Evolutionary conservation across 2,888 invertebrate genomes (phyloP).

Genomic region (Cerceris ruficornis): DNA sequence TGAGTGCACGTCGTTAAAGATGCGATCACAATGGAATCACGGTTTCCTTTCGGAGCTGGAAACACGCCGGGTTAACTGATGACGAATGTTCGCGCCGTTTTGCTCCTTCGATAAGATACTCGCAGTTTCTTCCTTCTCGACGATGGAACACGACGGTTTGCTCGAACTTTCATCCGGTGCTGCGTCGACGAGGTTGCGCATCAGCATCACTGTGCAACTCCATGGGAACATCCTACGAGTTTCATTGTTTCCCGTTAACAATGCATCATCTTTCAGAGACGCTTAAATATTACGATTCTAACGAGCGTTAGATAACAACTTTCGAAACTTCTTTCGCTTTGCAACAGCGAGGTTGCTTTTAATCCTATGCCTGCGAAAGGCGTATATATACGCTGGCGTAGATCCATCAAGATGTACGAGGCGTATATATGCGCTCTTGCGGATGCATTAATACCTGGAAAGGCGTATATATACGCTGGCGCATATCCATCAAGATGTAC

Average conservation of each 20-base stretch:
- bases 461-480: no score
- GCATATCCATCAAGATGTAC: no score
- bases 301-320: no score
- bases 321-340: no score
- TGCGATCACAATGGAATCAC: slow-evolving; percentile 45
- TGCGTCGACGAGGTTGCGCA: slow-evolving; percentile 87
- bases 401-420: no score
- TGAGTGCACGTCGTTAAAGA: neutral
- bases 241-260: slow-evolving; percentile 4
- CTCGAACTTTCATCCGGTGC: slow-evolving; percentile 75
- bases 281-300: no score
- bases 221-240: slow-evolving; percentile 88
- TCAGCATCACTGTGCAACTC: slow-evolving; percentile 86
- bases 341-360: no score
- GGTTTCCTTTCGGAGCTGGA: slow-evolving; percentile 80
- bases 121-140: slow-evolving; percentile 17
- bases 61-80: slow-evolving; percentile 78
- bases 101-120: slow-evolving; percentile 70
- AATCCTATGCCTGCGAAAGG: no score
- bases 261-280: neutral
- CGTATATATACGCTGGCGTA: no score
- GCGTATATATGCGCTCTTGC: no score
- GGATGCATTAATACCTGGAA: no score
- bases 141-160: neutral
- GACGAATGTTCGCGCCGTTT: slow-evolving; percentile 71